Conservation (phyloP, 2,113 vertebrate species). For the Bos javanicus region DNA sequence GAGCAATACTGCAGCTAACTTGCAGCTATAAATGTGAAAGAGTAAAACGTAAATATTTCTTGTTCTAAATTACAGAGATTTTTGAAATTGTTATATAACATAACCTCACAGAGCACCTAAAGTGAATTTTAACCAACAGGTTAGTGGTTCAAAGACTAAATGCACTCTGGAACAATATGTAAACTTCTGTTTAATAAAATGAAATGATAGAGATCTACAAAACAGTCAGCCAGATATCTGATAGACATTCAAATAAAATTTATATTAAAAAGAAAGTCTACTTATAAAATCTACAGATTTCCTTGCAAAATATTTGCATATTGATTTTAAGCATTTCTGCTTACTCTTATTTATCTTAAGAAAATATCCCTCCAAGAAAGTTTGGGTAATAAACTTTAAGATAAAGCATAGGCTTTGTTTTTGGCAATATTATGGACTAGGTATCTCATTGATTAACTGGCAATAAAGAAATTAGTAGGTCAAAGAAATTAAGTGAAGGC, state of each 20-base stretch:
- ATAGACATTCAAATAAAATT: not conserved
- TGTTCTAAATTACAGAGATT: not conserved
- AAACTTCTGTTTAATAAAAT: constrained; percentile 1
- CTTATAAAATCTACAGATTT: constrained; percentile 24
- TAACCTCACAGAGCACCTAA: not conserved
- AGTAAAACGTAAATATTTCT: not conserved
- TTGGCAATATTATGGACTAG: not conserved
- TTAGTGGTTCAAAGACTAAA: not conserved
- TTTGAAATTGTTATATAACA: not conserved
- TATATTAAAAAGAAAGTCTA: not conserved
- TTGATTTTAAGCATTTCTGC: constrained; percentile 31
- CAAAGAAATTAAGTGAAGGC: not conserved
- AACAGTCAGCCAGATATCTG: not conserved
- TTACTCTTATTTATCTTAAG: not conserved
- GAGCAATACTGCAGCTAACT: not conserved
- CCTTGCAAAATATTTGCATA: not conserved
- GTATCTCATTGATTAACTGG: not conserved
- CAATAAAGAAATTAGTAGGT: not conserved
- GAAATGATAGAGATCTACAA: not conserved
- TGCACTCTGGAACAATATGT: not conserved
- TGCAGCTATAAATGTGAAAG: not conserved
- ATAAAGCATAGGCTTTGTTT: not conserved
- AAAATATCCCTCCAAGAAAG: not conserved
- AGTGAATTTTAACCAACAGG: not conserved
- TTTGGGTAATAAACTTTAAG: not conserved